Conservation (phyloP, 2,888 invertebrate species). For the Patella caerulea region DNA sequence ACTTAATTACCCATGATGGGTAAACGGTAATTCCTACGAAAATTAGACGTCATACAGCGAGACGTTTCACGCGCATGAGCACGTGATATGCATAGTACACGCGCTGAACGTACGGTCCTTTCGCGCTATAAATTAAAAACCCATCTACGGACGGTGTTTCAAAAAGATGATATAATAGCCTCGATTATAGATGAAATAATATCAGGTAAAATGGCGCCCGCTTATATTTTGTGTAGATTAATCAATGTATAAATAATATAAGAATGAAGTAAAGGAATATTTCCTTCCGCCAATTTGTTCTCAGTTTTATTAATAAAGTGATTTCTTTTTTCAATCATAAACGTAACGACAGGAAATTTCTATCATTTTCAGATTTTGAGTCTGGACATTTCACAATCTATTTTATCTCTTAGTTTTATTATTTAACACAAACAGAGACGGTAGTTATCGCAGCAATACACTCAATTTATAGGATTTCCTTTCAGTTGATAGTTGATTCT, state of each 20-base stretch:
- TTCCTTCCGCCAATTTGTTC: conserved; percentile 8
- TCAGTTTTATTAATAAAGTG: too few relatives aligned
- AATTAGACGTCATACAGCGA: background rate
- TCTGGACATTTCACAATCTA: too few relatives aligned
- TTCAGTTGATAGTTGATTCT: too few relatives aligned
- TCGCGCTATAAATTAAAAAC: background rate
- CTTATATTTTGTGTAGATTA: background rate
- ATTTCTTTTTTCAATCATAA: too few relatives aligned
- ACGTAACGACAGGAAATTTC: too few relatives aligned
- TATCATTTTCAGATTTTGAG: too few relatives aligned
- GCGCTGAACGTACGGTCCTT: conserved; percentile 1
- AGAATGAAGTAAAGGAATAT: background rate
- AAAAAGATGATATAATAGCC: conserved; percentile 8
- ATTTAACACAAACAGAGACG: too few relatives aligned
- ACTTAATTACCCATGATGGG: background rate
- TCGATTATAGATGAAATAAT: background rate
- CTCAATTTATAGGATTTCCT: too few relatives aligned
- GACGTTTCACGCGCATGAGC: conserved; percentile 5
- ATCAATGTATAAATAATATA: conserved; percentile 7
- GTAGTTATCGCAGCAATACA: too few relatives aligned
- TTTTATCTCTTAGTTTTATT: too few relatives aligned
- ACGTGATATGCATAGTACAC: background rate
- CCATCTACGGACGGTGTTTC: background rate
- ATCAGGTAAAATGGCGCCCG: conserved; percentile 10
- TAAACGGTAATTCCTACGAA: conserved; percentile 5